Evolutionary conservation across 2,113 vertebrate genomes (phyloP).

Genomic region (Brachyistius frenatus): DNA sequence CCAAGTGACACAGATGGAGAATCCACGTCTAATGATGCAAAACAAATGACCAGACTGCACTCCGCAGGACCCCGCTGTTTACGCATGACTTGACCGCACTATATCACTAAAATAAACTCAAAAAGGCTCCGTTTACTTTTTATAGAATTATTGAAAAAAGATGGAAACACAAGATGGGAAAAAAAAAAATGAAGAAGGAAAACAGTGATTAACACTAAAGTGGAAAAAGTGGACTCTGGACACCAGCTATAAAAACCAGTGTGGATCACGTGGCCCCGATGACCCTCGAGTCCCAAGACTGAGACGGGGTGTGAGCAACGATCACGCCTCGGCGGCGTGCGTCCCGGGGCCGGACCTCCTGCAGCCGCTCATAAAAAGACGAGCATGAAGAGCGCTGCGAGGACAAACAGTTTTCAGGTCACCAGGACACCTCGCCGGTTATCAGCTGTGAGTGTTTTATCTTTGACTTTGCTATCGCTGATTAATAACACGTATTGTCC

Average conservation of each 20-base stretch:
- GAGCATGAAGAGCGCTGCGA: not conserved
- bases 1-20: no score
- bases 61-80: not conserved
- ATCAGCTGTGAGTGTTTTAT: conserved; percentile 72
- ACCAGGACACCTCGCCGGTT: conserved; percentile 8
- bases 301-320: conserved; percentile 74
- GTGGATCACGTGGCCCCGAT: conserved; percentile 60
- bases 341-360: not conserved
- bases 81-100: not conserved
- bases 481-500: not conserved
- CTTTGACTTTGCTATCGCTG: conserved; percentile 27
- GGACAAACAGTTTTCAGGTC: conserved; percentile 14
- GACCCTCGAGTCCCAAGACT: conserved; percentile 46
- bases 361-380: conserved; percentile 70
- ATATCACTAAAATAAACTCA: not conserved
- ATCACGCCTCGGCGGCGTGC: conserved; percentile 56
- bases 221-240: conserved; percentile 66
- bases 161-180: not conserved
- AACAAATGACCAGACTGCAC: not conserved
- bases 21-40: not conserved
- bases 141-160: not conserved
- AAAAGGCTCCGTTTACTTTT: not conserved
- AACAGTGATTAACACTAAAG: conserved; percentile 47
- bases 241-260: conserved; percentile 54
- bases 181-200: conserved; percentile 1